Conservation (phyloP, 37 sponge, comb jelly and placozoan genomes). For the Mnemiopsis leidyi region DNA sequence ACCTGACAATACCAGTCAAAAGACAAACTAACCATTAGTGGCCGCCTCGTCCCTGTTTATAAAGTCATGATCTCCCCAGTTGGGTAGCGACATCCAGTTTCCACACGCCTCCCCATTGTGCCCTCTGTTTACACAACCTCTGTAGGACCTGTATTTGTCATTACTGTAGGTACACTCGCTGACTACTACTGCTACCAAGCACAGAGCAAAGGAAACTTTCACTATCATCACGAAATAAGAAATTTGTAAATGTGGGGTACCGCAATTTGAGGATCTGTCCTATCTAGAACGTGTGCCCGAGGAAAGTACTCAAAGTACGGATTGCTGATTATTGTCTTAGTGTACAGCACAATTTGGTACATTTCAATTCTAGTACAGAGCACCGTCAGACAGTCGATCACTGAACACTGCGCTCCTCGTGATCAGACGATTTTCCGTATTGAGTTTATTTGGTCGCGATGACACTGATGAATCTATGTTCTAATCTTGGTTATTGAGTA, state of each 20-base stretch:
- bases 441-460: no score
- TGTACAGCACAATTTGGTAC: neutral
- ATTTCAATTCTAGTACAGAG: no score
- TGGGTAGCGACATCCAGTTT: neutral
- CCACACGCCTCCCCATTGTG: neutral
- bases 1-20: no score
- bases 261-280: neutral
- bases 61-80: slow-evolving; percentile 16
- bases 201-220: neutral
- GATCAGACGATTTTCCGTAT: no score
- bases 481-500: no score
- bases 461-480: no score
- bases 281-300: neutral
- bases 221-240: neutral
- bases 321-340: neutral
- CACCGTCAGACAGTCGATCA: no score
- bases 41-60: slow-evolving; percentile 6
- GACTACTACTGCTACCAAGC: neutral
- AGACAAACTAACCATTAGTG: neutral
- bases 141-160: neutral
- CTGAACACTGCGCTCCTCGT: no score
- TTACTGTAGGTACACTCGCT: neutral
- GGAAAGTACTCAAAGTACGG: neutral
- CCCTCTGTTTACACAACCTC: neutral
- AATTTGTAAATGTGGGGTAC: neutral